Conservation (phyloP, 2,888 invertebrate species). For the Selenia dentaria region DNA sequence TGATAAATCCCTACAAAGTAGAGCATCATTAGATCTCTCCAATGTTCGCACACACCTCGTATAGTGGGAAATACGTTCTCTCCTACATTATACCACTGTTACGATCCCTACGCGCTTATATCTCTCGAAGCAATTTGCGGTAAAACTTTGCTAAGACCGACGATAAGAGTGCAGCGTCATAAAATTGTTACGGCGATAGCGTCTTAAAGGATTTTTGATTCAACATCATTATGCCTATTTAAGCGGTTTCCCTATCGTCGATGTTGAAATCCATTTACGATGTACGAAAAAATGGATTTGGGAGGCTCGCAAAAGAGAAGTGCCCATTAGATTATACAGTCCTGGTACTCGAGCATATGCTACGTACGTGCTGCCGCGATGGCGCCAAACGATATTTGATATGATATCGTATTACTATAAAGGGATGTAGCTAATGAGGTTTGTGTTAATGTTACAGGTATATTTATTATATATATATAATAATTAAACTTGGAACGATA, state of each 20-base stretch:
- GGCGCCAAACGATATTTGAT: conserved; percentile 59
- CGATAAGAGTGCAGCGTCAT: conserved; percentile 56
- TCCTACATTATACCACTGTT: conserved; percentile 5
- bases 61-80: conserved; percentile 8
- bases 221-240: conserved; percentile 45
- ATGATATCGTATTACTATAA: conserved; percentile 37
- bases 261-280: conserved; percentile 62
- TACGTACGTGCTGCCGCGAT: conserved; percentile 48
- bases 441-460: conserved; percentile 19
- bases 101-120: conserved; percentile 12
- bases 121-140: conserved; percentile 51
- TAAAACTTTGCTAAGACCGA: conserved; percentile 35
- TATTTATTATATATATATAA: too few species aligned
- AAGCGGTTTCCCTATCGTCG: conserved; percentile 53
- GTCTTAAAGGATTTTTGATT: conserved; percentile 59
- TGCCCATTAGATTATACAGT: conserved; percentile 55
- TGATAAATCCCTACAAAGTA: too few species aligned
- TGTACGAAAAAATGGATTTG: conserved; percentile 61
- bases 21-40: too few species aligned
- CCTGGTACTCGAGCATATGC: conserved; percentile 51
- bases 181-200: conserved; percentile 50
- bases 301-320: conserved; percentile 51
- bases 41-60: conserved; percentile 13
- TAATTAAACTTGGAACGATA: too few species aligned
- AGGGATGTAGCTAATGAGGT: conserved; percentile 40